Percentiles rank a stretch among this genome's conserved stretches.
These are phyloP conservation scores for Calephelis nemesis DNA, from an alignment of 1,140 invertebrate species.

Conservation along the genomic window DNA sequence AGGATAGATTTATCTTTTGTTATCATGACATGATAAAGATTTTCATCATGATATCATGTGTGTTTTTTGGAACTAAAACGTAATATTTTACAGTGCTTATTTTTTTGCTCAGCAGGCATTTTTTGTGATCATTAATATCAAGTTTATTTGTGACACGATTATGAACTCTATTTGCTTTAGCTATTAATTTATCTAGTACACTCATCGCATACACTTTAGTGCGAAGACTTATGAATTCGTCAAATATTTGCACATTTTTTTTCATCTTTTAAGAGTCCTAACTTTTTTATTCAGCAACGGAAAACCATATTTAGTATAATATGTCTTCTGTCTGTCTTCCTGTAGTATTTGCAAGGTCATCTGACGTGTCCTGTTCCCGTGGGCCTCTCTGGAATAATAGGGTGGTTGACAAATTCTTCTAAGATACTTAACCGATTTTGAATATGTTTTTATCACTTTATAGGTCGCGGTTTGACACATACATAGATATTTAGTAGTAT, in stretches of 20 bases:
- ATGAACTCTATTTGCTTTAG: conserved; percentile 35
- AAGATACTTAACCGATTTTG: too few species aligned
- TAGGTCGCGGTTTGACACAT: too few species aligned
- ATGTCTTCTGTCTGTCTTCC: too few species aligned
- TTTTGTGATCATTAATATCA: conserved; percentile 36
- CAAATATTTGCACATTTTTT: not conserved
- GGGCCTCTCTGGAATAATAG: too few species aligned
- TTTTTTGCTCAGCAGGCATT: conserved; percentile 36
- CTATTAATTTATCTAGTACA: conserved; percentile 17
- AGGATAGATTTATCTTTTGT: too few species aligned
- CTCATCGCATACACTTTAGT: conserved; percentile 21
- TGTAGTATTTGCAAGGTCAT: too few species aligned
- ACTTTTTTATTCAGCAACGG: conserved; percentile 21
- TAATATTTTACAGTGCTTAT: not conserved
- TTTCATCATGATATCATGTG: not conserved
- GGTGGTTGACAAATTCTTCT: too few species aligned
- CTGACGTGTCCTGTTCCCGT: too few species aligned
- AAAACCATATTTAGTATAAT: conserved; percentile 21
- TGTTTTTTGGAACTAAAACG: conserved; percentile 1
- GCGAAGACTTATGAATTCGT: conserved; percentile 10
- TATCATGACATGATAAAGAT: too few species aligned
- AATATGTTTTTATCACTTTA: too few species aligned
- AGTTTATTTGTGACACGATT: conserved; percentile 30
- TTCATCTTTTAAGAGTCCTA: conserved; percentile 23
- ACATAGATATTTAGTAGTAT: too few species aligned